Evolutionary conservation across 2,797 vertebrate species (phyloP).

Genomic region (Falco novaeseelandiae): DNA sequence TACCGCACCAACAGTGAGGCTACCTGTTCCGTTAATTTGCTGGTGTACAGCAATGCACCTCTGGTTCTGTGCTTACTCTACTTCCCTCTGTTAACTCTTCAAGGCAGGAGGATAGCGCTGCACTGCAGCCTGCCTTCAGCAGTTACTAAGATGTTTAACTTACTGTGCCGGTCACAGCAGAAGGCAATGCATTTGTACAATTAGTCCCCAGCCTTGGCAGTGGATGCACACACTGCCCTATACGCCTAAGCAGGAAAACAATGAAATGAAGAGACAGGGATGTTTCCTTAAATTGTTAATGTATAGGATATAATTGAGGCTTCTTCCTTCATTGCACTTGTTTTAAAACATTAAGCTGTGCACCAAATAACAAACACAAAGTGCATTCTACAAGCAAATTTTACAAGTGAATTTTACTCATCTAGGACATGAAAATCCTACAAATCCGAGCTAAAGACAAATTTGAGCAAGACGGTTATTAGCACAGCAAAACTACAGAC

Average conservation of each 20-base stretch:
- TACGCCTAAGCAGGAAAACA: neutral
- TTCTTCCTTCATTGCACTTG: neutral
- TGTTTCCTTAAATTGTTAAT: neutral
- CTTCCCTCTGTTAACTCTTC: neutral
- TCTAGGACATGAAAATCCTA: neutral
- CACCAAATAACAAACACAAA: neutral
- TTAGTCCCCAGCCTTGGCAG: neutral
- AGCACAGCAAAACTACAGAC: neutral
- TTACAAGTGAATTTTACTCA: neutral
- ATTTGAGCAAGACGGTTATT: neutral
- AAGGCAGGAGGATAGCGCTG: neutral
- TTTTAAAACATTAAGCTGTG: neutral
- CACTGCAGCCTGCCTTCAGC: neutral
- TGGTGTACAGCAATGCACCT: neutral
- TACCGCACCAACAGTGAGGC: rapidly evolving
- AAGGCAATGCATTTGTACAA: neutral
- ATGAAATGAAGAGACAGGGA: neutral
- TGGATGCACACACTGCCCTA: neutral
- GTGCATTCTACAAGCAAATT: neutral
- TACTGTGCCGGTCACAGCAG: neutral
- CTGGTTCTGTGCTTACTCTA: neutral
- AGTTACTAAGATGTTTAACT: neutral
- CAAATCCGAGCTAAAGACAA: neutral
- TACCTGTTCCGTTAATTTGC: neutral
- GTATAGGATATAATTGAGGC: neutral